These are phyloP conservation scores for Aplysia californica DNA, from an alignment of 1,140 invertebrate species.

Conservation along the genomic window DNA sequence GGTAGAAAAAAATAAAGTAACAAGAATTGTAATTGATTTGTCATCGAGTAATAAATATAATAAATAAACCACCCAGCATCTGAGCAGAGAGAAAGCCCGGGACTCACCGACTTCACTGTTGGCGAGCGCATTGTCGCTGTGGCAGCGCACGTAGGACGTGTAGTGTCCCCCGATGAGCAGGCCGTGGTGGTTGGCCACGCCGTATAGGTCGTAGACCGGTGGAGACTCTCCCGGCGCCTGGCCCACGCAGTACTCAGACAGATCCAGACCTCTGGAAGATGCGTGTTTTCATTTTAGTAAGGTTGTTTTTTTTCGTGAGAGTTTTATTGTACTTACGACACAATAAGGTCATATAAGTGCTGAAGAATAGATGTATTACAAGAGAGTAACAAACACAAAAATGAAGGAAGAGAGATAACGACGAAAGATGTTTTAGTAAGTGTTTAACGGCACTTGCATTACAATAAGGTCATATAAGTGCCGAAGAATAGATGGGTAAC, in stretches of 20 bases:
- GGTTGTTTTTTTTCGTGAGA: too few relatives aligned
- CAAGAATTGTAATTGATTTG: background rate
- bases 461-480: too few relatives aligned
- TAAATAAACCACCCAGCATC: background rate
- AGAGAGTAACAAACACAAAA: too few relatives aligned
- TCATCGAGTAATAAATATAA: background rate
- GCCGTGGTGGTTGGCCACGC: conserved; percentile 72
- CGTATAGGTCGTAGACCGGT: conserved; percentile 72
- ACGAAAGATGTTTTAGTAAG: too few relatives aligned
- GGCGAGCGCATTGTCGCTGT: conserved; percentile 42
- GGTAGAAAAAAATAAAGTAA: background rate
- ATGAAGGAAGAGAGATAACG: too few relatives aligned
- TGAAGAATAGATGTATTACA: too few relatives aligned
- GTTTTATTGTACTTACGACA: too few relatives aligned
- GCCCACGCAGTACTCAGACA: conserved; percentile 65
- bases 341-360: too few relatives aligned
- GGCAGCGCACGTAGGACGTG: conserved; percentile 68
- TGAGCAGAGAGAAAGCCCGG: background rate
- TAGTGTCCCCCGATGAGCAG: conserved; percentile 72
- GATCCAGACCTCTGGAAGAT: conserved; percentile 65
- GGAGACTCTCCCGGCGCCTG: conserved; percentile 37
- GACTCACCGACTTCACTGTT: conserved; percentile 66
- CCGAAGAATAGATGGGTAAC: too few relatives aligned
- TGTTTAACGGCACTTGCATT: too few relatives aligned
- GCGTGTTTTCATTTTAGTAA: background rate